A percentile compares a stretch with the other conserved stretches of the same genome.
Conservation (phyloP, 2,888 invertebrate species). For the Taphrorychus bicolor region DNA sequence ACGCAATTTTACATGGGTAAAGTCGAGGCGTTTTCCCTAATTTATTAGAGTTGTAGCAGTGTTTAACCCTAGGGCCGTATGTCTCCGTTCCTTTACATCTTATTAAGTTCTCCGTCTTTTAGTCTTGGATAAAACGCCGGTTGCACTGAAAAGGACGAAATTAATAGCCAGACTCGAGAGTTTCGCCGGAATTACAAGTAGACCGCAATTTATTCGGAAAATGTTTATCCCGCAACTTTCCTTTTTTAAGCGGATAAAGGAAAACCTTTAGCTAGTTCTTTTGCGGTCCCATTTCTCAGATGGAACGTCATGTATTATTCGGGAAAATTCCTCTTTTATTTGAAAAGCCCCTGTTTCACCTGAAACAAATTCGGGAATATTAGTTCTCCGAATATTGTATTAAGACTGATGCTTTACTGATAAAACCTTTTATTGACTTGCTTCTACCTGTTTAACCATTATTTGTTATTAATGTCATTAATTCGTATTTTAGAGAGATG, state of each 20-base stretch:
- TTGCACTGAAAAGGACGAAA: slow-evolving; percentile 27
- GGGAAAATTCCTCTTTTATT: slow-evolving; percentile 6
- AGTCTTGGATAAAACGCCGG: slow-evolving; percentile 32
- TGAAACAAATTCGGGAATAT: slow-evolving; percentile 1
- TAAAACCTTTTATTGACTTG: too few relatives aligned
- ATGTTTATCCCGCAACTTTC: slow-evolving; percentile 33
- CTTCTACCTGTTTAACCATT: neutral
- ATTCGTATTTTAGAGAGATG: slow-evolving; percentile 68
- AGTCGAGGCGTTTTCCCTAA: slow-evolving; percentile 44
- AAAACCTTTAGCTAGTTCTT: slow-evolving; percentile 16
- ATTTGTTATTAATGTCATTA: too few relatives aligned
- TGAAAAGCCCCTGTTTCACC: neutral
- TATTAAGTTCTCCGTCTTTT: slow-evolving; percentile 48
- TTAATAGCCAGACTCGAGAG: slow-evolving; percentile 35
- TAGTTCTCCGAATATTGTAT: neutral
- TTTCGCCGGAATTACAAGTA: slow-evolving; percentile 34
- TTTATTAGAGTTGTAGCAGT: slow-evolving; percentile 51
- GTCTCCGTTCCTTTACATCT: slow-evolving; percentile 51
- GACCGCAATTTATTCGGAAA: slow-evolving; percentile 33
- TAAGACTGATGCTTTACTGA: neutral
- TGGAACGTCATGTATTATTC: slow-evolving; percentile 20
- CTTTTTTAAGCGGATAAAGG: slow-evolving; percentile 18
- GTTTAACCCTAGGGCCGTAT: slow-evolving; percentile 48
- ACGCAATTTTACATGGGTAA: slow-evolving; percentile 54
- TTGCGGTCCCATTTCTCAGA: slow-evolving; percentile 13